These are phyloP conservation scores for Cheilosia urbana DNA, from an alignment of 2,888 invertebrate species.

Conservation along the genomic window DNA sequence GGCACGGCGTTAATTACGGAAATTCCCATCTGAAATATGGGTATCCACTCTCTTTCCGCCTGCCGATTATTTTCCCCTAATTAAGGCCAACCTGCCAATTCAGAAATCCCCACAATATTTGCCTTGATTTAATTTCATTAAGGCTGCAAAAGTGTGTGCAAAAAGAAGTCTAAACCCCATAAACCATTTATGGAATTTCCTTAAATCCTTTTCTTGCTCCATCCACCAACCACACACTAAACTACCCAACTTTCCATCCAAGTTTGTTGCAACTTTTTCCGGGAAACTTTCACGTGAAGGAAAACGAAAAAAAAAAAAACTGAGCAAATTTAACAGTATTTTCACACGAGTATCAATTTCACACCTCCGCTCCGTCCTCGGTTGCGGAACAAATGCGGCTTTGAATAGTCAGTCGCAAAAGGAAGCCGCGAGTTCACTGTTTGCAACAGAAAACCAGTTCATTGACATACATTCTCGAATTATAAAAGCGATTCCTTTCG, in stretches of 20 bases:
- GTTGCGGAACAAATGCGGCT: neutral
- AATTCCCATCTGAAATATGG: neutral
- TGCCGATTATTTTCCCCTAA: neutral
- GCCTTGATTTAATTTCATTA: slow-evolving; percentile 48
- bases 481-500: slow-evolving; percentile 49
- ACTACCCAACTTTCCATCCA: slow-evolving; percentile 53
- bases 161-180: slow-evolving; percentile 6
- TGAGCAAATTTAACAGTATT: slow-evolving; percentile 57
- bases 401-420: slow-evolving; percentile 49
- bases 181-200: slow-evolving; percentile 47
- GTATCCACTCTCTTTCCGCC: too few relatives aligned
- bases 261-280: slow-evolving; percentile 47
- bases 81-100: slow-evolving; percentile 28
- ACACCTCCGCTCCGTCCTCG: slow-evolving; percentile 21
- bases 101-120: slow-evolving; percentile 20
- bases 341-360: slow-evolving; percentile 65
- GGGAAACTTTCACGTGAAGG: slow-evolving; percentile 31
- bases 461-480: slow-evolving; percentile 68
- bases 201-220: slow-evolving; percentile 42
- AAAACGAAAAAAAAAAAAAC: neutral
- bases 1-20: too few relatives aligned
- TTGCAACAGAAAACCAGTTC: slow-evolving; percentile 45
- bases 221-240: slow-evolving; percentile 33
- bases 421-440: slow-evolving; percentile 11
- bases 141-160: slow-evolving; percentile 16